A percentile compares a stretch with the other conserved stretches of the same genome.
phyloP scores from a whole-genome alignment of 2,888 invertebrate species.

The Ichneumoninae sp. region DNA sequence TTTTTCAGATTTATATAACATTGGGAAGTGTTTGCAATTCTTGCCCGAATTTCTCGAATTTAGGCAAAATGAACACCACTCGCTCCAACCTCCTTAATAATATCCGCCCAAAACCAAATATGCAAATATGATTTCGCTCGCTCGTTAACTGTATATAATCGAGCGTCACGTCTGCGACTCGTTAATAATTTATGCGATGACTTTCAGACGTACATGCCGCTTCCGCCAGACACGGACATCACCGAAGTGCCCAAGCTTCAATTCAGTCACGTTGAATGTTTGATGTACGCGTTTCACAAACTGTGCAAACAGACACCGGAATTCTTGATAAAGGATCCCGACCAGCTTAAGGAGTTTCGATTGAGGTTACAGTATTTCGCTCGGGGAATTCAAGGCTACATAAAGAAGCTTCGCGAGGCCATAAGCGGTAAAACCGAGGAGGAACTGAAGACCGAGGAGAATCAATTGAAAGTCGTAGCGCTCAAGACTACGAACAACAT shows the following conservation, averaged over 20 bases:
- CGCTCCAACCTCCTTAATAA: too few species aligned
- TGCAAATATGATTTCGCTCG: too few species aligned
- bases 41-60: too few species aligned
- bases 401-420: conserved; percentile 89
- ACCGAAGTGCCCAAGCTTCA: conserved; percentile 92
- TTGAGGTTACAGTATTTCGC: conserved; percentile 96
- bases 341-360: conserved; percentile 94
- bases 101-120: too few species aligned
- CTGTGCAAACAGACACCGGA: conserved; percentile 92
- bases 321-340: conserved; percentile 89
- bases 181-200: conserved; percentile 58
- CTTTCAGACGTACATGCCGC: conserved; percentile 93
- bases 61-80: too few species aligned
- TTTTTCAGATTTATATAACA: too few species aligned
- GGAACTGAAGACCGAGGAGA: conserved; percentile 91
- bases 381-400: conserved; percentile 94
- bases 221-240: conserved; percentile 90
- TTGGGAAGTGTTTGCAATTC: too few species aligned
- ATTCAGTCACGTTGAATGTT: conserved; percentile 97
- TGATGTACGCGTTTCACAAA: conserved; percentile 91
- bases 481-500: conserved; percentile 97
- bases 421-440: conserved; percentile 89
- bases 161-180: background rate
- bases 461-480: conserved; percentile 91
- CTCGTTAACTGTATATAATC: background rate